Conservation (phyloP, 2,888 invertebrate genomes). For the Brachynemurus nebulosus region DNA sequence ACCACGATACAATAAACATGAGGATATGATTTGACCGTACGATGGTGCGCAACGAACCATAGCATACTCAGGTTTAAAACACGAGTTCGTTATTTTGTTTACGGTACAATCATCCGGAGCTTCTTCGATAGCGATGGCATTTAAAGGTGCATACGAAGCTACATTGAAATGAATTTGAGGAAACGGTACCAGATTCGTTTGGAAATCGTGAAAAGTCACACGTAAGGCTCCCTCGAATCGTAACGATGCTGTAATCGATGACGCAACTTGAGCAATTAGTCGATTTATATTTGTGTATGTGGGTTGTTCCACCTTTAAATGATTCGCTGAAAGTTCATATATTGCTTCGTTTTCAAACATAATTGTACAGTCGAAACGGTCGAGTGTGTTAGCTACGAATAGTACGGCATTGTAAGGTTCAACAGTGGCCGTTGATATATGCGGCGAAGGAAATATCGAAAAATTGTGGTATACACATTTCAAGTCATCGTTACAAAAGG, state of each 20-base stretch:
- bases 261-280: background rate
- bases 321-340: slow-evolving; percentile 40
- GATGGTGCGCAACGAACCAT: background rate
- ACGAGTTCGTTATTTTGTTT: background rate
- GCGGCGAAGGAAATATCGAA: background rate
- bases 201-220: slow-evolving; percentile 43
- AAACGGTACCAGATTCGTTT: slow-evolving; percentile 39
- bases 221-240: slow-evolving; percentile 25
- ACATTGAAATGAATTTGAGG: slow-evolving; percentile 45
- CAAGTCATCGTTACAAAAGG: background rate
- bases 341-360: slow-evolving; percentile 34
- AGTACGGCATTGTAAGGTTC: slow-evolving; percentile 44
- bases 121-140: background rate
- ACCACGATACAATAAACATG: background rate
- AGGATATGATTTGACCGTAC: background rate
- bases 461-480: background rate
- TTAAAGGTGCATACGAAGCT: slow-evolving; percentile 32
- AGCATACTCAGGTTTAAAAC: background rate
- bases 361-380: slow-evolving; percentile 45
- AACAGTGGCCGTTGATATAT: slow-evolving; percentile 17
- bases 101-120: too few relatives aligned
- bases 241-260: background rate
- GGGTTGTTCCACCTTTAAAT: slow-evolving; percentile 19
- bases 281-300: background rate
- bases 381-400: slow-evolving; percentile 43